Base-by-base conservation (phyloP, 2,113 vertebrate species). In the Asarcornis scutulata region DNA sequence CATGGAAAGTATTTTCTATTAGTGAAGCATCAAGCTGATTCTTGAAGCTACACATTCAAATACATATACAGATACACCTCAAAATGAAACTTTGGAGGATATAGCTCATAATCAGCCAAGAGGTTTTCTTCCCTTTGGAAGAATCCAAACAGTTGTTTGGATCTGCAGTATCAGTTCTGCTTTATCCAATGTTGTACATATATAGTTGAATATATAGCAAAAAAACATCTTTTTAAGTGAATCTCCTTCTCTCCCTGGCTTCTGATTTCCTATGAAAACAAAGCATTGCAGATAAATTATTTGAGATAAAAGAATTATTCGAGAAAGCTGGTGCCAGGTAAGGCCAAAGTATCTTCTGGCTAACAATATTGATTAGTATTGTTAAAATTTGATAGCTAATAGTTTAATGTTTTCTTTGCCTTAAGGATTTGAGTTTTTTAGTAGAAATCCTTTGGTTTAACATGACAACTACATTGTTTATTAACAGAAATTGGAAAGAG, bases 21-120 rank as follows among this genome's bases (percentile, higher is more conserved):
- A 63, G 38, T 94, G 96, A 34, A 75, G 29, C 88, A 77, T 95
- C 82, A 95, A 95, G 95, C 92, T 48, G 29, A 95, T 95, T 87
- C 59, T 11, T 32, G 89, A 93, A 94, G 62, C 88, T 82, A 50
- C 86, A 58, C 77, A 79, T 96, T 96, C 67, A 94, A 80, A 79
- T 40, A 12, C 40, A 40, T 40, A 40, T 40, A 31, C 8, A 77
- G 95, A 91, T 93, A 97, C 94, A 94, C 86, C 95, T 97, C 94
- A 97, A 95, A 97, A 94, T 90, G 59, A 96, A 96, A 88, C 63
- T 96, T 96, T 76, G 87, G 96, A 96, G 94, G 93, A 96, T 82
- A 48, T 83, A 86, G 95, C 80, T 97, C 38, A 36, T 97, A 96
- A 53, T 97, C 94, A 97, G 52, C 67, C 83, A 95, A 81, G 66